phyloP scores from a whole-genome alignment of 1,140 invertebrate genomes.

The Brachionus angularis region DNA sequence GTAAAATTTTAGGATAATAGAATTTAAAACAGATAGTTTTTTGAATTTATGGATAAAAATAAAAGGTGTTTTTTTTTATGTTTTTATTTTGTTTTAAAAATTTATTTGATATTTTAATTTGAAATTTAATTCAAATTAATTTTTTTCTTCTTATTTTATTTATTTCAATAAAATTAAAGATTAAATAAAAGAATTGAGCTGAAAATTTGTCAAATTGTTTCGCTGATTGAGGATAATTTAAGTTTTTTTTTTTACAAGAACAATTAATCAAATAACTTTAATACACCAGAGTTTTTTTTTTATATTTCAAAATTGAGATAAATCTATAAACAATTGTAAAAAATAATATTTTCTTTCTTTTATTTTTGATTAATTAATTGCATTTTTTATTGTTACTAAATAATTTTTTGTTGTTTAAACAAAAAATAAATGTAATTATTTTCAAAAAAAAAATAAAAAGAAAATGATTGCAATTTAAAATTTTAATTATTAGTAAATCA shows the following conservation, averaged over 20 bases:
- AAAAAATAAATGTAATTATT: too few species aligned
- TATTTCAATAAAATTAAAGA: too few species aligned
- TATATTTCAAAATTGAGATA: neutral
- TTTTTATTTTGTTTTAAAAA: neutral
- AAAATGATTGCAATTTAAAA: neutral
- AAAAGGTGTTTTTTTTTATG: constrained; percentile 25
- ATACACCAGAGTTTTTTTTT: constrained; percentile 22
- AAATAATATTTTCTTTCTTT: constrained; percentile 14
- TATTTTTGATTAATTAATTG: constrained; percentile 41
- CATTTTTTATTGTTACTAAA: too few species aligned
- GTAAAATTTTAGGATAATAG: constrained; percentile 38
- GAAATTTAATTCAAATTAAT: too few species aligned
- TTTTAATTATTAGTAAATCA: constrained; percentile 8
- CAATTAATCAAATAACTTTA: constrained; percentile 18
- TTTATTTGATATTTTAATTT: constrained; percentile 30
- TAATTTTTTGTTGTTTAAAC: too few species aligned
- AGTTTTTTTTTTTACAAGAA: neutral
- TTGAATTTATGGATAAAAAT: constrained; percentile 39
- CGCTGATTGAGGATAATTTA: neutral
- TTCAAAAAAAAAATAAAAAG: constrained; percentile 1
- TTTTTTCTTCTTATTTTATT: too few species aligned
- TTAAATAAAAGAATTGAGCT: constrained; percentile 30
- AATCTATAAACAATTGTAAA: neutral
- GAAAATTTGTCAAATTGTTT: constrained; percentile 31
- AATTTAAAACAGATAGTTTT: constrained; percentile 42